phyloP scores from a whole-genome alignment of 1,140 invertebrate genomes.

The Idris sp. region DNA sequence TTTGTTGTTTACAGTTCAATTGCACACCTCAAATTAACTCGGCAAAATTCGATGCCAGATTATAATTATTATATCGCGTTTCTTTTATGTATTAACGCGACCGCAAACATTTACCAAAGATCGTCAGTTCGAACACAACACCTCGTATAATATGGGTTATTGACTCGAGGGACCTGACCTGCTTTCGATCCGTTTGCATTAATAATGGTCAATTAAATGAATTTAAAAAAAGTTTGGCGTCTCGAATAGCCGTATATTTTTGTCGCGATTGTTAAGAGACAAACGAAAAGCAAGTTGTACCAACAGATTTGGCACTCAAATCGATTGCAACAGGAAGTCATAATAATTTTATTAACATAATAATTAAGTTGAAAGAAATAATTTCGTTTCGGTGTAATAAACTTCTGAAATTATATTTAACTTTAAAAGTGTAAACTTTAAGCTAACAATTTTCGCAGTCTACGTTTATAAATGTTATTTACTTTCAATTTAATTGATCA shows the following conservation, averaged over 20 bases:
- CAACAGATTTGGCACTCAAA: slow-evolving; percentile 19
- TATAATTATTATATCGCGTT: no score
- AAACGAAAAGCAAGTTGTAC: not conserved
- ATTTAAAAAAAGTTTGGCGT: not conserved
- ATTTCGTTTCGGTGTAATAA: slow-evolving; percentile 27
- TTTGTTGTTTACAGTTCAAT: no score
- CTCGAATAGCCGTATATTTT: slow-evolving; percentile 19
- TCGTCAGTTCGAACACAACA: no score
- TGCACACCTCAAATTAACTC: slow-evolving; percentile 18
- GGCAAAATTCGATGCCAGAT: no score
- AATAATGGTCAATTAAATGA: slow-evolving; percentile 39
- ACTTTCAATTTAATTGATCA: no score
- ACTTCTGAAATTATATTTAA: slow-evolving; percentile 31
- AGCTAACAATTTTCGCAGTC: no score
- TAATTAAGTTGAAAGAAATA: slow-evolving; percentile 39
- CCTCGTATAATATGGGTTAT: slow-evolving; percentile 27
- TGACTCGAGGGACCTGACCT: slow-evolving; percentile 41
- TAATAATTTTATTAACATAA: slow-evolving; percentile 35
- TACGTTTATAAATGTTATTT: no score
- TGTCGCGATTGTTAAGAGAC: no score
- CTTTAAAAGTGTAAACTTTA: slow-evolving; percentile 33
- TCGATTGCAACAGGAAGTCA: slow-evolving; percentile 23
- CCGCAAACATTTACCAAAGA: slow-evolving; percentile 19
- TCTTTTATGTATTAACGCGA: not conserved
- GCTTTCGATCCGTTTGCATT: slow-evolving; percentile 37